A percentile compares a stretch with the other conserved stretches of the same genome.
phyloP scores from a whole-genome alignment of 2,888 invertebrate species.

The Trachelus stipa region DNA sequence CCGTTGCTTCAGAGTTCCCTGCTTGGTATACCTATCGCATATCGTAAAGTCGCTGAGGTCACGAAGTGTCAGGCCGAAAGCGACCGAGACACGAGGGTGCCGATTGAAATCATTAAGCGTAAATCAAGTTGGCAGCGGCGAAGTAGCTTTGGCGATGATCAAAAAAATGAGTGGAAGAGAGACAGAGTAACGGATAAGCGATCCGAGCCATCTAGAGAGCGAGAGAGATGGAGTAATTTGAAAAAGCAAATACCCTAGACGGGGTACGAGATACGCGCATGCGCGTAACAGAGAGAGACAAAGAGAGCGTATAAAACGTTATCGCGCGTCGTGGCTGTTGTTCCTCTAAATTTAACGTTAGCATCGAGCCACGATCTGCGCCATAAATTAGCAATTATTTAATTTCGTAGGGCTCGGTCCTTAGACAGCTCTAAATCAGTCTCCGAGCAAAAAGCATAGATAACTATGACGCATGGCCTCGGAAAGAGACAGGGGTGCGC shows the following conservation, averaged over 20 bases:
- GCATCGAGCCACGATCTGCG: constrained; percentile 57
- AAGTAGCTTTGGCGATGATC: background rate
- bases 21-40: too few relatives aligned
- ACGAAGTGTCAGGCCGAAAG: too few relatives aligned
- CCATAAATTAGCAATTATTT: constrained; percentile 68
- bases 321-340: constrained; percentile 40
- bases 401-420: constrained; percentile 67
- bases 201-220: too few relatives aligned
- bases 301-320: constrained; percentile 32
- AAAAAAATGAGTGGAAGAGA: constrained; percentile 20
- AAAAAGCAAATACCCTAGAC: constrained; percentile 25
- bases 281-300: constrained; percentile 19
- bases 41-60: too few relatives aligned
- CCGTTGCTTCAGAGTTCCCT: too few relatives aligned
- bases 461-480: constrained; percentile 67
- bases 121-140: background rate
- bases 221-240: too few relatives aligned
- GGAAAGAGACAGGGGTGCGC: constrained; percentile 61
- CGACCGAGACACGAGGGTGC: background rate
- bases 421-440: constrained; percentile 68
- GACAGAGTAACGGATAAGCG: background rate
- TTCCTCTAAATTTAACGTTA: constrained; percentile 27
- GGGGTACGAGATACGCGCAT: constrained; percentile 29
- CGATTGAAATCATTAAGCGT: constrained; percentile 7
- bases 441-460: constrained; percentile 67